Percentiles rank a stretch among this genome's conserved stretches.
These are phyloP conservation scores for Cydia strobilella DNA, from an alignment of 1,140 invertebrate species.

Conservation along the genomic window DNA sequence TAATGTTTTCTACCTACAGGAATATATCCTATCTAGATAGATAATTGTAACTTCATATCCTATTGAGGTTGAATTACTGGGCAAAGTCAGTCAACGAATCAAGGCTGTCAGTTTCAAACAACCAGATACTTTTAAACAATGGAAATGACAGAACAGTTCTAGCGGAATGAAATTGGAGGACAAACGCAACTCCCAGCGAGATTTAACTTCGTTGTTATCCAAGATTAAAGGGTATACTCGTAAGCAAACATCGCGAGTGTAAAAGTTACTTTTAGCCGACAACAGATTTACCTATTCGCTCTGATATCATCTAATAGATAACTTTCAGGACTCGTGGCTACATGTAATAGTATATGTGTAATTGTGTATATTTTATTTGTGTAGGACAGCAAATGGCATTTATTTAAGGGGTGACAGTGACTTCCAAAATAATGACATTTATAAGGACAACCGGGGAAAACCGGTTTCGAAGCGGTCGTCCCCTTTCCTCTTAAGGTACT, in stretches of 20 bases:
- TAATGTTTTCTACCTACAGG: not conserved
- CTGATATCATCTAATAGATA: not conserved
- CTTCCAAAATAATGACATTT: no score
- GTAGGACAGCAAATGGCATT: no score
- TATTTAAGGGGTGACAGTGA: no score
- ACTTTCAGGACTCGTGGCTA: not conserved
- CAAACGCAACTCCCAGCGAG: constrained; percentile 23
- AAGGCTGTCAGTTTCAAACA: constrained; percentile 10
- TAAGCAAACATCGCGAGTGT: constrained; percentile 19
- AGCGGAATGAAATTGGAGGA: constrained; percentile 10
- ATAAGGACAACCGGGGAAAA: no score
- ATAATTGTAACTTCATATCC: constrained; percentile 1
- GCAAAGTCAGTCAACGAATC: not conserved
- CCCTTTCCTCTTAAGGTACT: no score
- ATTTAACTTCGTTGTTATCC: constrained; percentile 25
- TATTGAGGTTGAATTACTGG: not conserved
- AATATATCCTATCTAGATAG: not conserved
- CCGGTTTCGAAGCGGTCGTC: no score
- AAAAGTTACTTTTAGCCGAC: not conserved
- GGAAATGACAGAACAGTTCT: constrained; percentile 11
- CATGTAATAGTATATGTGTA: no score
- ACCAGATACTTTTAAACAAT: constrained; percentile 23
- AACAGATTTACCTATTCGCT: not conserved
- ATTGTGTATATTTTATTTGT: no score
- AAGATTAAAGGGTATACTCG: constrained; percentile 26